Conservation (phyloP, 2,888 invertebrate species). For the Lasioglossum villosulum region DNA sequence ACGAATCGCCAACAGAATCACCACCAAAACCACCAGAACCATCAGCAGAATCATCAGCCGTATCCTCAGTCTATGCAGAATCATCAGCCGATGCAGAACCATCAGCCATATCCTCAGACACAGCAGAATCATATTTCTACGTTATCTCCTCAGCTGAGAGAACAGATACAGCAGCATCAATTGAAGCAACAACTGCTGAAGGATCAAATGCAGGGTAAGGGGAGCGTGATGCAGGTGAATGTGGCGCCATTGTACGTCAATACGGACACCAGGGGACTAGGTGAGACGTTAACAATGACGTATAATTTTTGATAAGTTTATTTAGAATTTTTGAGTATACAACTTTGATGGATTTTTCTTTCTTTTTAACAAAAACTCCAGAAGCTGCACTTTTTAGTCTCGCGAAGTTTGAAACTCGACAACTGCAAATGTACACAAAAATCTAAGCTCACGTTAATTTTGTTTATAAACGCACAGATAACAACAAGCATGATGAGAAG, state of each 20-base stretch:
- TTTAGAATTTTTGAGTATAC: neutral
- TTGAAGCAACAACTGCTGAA: conserved; percentile 80
- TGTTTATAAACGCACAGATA: conserved; percentile 61
- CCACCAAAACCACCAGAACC: conserved; percentile 28
- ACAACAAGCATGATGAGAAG: conserved; percentile 72
- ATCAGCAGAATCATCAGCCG: conserved; percentile 22
- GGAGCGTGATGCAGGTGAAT: conserved; percentile 72
- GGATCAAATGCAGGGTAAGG: conserved; percentile 81
- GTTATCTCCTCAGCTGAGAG: conserved; percentile 78
- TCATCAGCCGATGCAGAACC: conserved; percentile 59
- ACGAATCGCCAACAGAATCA: conserved; percentile 70
- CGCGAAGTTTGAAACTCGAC: neutral
- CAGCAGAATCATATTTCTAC: conserved; percentile 77
- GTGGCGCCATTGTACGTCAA: conserved; percentile 89
- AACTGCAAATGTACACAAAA: neutral
- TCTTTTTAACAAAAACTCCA: neutral
- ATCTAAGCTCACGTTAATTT: neutral
- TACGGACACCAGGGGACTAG: conserved; percentile 84
- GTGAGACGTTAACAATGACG: conserved; percentile 41
- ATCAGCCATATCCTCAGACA: conserved; percentile 56
- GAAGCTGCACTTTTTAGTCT: neutral
- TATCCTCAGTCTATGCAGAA: conserved; percentile 72
- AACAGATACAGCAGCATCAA: conserved; percentile 82
- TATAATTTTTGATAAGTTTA: neutral
- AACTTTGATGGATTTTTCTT: neutral